Evolutionary conservation across 2,797 vertebrate genomes (phyloP), one percentile per base, ranked within the genome.

Genomic region (Lerista edwardsae): DNA sequence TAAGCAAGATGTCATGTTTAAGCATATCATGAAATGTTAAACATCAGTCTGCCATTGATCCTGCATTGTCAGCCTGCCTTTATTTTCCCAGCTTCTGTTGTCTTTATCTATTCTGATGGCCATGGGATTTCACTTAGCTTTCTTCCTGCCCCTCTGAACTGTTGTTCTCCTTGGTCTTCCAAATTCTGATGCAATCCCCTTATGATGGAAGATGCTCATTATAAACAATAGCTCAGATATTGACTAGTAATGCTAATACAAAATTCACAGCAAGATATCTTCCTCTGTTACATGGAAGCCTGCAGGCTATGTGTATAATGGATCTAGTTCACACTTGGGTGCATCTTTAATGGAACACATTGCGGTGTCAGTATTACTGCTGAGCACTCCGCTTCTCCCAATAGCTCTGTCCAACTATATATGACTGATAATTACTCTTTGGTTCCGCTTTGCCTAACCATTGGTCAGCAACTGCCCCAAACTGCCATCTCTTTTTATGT

Each of bases 291-390:
- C 44, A 27, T 62, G 51, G 27, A 23, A 39, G 59, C 75, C 59
- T 78, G 27, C 15, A 78, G 59, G 75, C 25, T 78, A 44, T 64
- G 75, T n/a, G 59, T n/a, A n/a, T 78, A 78, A 64, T 78, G 39
- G 57, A 81, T 72, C 67, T 80, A 44, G 29, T 34, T 69, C 75
- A 23, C 71, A 65, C n/a, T 68, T 51, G 47, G 25, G 51, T 36
- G 51, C 65, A 68, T 34, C 59, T 34, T 78, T 78, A 78, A 78
- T 2, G 2, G 75, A 64, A 44, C 34, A 78, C 27, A 41, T 29
- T 64, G 39, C 59, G 64, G 39, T 44, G 59, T 64, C 39, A 14
- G 11, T 44, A 62, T 19, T 78, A 64, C 59, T 78, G 59, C 39
- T 62, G 61, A 78, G 75, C 59, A 41, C 36, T 41, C 25, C 15